Conservation (phyloP, 2,888 invertebrate genomes). For the Sipunculus nudus region DNA sequence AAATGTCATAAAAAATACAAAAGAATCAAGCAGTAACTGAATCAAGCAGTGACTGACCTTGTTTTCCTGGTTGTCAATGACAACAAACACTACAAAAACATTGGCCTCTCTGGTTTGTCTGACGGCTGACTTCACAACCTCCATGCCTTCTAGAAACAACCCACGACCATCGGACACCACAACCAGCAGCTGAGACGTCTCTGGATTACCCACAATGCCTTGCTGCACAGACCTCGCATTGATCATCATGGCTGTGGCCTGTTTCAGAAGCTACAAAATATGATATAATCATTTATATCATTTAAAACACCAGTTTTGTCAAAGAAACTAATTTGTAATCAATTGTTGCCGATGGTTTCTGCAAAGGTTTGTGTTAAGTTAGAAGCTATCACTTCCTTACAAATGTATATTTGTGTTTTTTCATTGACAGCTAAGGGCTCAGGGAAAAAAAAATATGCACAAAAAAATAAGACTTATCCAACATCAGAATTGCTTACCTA, state of each 20-base stretch:
- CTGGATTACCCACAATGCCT: conserved; percentile 28
- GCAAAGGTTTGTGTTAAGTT: too few relatives aligned
- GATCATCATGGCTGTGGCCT: conserved; percentile 74
- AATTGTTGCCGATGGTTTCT: too few relatives aligned
- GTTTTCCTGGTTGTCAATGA: conserved; percentile 92
- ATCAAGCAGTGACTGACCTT: conserved; percentile 72
- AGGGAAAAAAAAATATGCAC: too few relatives aligned
- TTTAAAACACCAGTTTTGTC: not conserved
- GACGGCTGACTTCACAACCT: conserved; percentile 80
- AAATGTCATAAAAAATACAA: not conserved
- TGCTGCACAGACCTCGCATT: conserved; percentile 55
- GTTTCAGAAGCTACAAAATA: conserved; percentile 76
- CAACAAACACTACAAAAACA: conserved; percentile 93
- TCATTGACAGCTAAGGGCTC: too few relatives aligned
- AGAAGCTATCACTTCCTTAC: too few relatives aligned
- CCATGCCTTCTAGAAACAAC: conserved; percentile 84
- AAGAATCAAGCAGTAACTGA: not conserved
- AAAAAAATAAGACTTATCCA: too few relatives aligned
- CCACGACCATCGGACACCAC: conserved; percentile 96
- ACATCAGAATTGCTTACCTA: too few relatives aligned
- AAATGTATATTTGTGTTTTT: too few relatives aligned
- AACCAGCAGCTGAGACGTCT: conserved; percentile 78
- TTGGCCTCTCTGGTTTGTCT: conserved; percentile 81
- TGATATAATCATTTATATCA: not conserved
- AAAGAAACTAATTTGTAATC: too few relatives aligned